These are phyloP conservation scores for Tromatobia lineatoria DNA, from an alignment of 2,888 invertebrate genomes.

Conservation along the genomic window DNA sequence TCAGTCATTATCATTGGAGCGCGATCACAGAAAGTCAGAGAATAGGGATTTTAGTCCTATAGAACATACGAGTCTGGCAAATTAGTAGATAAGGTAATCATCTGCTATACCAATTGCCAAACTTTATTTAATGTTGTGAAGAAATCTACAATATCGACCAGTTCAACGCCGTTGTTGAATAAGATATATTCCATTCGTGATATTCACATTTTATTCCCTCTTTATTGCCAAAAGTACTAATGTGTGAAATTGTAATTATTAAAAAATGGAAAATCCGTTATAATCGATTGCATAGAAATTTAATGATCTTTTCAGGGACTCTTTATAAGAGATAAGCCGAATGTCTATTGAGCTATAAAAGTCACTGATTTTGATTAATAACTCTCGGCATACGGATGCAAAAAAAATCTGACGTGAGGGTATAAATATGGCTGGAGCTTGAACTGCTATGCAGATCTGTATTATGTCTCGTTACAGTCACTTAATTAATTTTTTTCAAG, in stretches of 20 bases:
- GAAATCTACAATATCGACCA: slow-evolving; percentile 55
- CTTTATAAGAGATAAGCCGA: slow-evolving; percentile 31
- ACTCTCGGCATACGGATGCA: slow-evolving; percentile 1
- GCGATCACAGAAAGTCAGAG: slow-evolving; percentile 3
- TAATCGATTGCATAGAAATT: neutral
- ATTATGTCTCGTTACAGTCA: slow-evolving; percentile 58
- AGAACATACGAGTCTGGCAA: slow-evolving; percentile 28
- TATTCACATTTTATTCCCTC: neutral
- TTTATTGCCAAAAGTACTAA: neutral
- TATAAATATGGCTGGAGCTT: slow-evolving; percentile 33
- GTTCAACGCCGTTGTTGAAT: neutral
- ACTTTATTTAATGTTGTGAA: slow-evolving; percentile 2
- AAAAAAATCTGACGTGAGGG: slow-evolving; percentile 32
- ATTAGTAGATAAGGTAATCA: slow-evolving; percentile 20
- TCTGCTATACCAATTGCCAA: slow-evolving; percentile 62
- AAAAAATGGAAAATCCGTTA: neutral
- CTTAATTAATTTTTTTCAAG: neutral
- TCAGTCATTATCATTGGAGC: slow-evolving; percentile 49
- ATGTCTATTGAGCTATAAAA: neutral
- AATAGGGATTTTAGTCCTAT: slow-evolving; percentile 4
- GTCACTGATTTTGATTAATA: slow-evolving; percentile 38
- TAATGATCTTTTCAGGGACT: slow-evolving; percentile 39
- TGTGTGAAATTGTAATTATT: neutral
- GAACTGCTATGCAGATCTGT: slow-evolving; percentile 30
- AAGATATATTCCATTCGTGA: neutral